Conservation (phyloP, 2,888 invertebrate species). For the Rhyacophila evoluta region DNA sequence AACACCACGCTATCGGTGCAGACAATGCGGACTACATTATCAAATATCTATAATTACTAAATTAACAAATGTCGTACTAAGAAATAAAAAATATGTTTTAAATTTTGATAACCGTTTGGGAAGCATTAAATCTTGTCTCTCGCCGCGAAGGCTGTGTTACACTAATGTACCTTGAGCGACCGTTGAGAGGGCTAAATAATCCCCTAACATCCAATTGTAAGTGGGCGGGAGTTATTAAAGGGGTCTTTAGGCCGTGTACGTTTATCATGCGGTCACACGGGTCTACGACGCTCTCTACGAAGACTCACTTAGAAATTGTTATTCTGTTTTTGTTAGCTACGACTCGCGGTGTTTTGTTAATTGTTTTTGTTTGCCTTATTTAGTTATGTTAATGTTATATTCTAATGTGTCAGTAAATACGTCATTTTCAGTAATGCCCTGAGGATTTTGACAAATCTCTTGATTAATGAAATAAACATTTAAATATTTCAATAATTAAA, state of each 20-base stretch:
- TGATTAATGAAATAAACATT: no score
- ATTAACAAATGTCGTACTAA: no score
- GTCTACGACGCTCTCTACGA: not conserved
- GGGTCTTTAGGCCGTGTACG: slow-evolving; percentile 45
- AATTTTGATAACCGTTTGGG: not conserved
- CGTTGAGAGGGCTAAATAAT: slow-evolving; percentile 49
- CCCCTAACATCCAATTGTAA: slow-evolving; percentile 38
- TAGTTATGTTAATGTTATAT: no score
- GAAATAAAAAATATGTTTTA: no score
- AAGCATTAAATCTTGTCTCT: not conserved
- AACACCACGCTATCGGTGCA: not conserved
- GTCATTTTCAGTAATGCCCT: no score
- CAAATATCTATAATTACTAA: no score
- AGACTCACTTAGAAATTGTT: not conserved
- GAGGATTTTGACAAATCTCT: no score
- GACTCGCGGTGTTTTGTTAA: not conserved
- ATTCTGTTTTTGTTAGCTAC: not conserved
- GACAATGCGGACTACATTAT: not conserved
- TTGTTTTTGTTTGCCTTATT: not conserved
- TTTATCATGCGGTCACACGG: slow-evolving; percentile 36
- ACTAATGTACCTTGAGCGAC: slow-evolving; percentile 10
- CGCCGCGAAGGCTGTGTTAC: not conserved
- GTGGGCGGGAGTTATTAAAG: slow-evolving; percentile 49
- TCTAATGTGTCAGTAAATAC: no score
- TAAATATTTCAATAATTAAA: no score